Evolutionary conservation across 2,113 vertebrate species (phyloP).

Genomic region (Hippolais icterina): DNA sequence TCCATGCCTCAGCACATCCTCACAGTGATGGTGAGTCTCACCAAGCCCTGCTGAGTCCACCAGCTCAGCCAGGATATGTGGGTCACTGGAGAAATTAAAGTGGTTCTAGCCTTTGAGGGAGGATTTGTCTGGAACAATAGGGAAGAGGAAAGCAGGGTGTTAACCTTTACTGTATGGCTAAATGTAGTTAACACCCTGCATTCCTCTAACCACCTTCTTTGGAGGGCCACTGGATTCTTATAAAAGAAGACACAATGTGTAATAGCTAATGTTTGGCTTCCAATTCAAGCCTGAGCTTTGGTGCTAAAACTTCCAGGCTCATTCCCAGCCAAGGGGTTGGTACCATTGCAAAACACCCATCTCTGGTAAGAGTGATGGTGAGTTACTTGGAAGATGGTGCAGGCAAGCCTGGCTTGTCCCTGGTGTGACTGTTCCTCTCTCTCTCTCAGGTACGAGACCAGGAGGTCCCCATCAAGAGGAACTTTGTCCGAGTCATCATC

Average conservation of each 20-base stretch:
- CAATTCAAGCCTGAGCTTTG: neutral
- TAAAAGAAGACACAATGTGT: neutral
- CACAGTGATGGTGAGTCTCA: constrained; percentile 86
- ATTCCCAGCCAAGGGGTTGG: neutral
- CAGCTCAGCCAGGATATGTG: neutral
- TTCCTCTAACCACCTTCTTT: neutral
- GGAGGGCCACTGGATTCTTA: neutral
- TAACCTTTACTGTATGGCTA: neutral
- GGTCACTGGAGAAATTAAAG: neutral
- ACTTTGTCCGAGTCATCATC: constrained; percentile 86
- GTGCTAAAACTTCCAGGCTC: neutral
- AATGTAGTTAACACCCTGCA: neutral
- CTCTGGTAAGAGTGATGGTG: neutral
- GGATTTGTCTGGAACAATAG: neutral
- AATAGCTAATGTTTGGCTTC: neutral
- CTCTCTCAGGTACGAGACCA: constrained; percentile 88
- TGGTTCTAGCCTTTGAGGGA: neutral
- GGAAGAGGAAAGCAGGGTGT: neutral
- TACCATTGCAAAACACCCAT: neutral
- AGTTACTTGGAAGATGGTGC: neutral
- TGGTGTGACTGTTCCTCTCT: neutral
- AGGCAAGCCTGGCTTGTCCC: neutral
- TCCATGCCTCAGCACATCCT: constrained; percentile 80
- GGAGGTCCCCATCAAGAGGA: constrained; percentile 91
- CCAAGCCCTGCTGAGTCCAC: neutral